Evolutionary conservation across 2,113 vertebrate genomes (phyloP).

Genomic region (Eclectus roratus): DNA sequence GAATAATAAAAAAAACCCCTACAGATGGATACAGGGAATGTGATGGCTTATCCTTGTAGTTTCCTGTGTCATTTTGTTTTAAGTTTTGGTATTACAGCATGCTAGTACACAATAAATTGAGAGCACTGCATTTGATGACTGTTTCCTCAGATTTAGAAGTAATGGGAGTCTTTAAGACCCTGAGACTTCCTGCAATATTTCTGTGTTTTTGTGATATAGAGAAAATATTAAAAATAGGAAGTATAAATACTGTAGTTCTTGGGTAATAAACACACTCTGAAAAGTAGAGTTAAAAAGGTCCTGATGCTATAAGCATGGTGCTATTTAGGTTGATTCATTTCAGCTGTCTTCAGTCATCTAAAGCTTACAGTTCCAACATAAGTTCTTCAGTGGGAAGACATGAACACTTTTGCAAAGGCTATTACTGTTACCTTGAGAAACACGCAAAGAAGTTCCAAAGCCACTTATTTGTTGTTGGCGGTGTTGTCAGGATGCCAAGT

Average conservation of each 20-base stretch:
- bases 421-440: neutral
- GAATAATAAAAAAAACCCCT: neutral
- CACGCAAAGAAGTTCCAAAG: neutral
- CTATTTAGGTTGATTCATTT: neutral
- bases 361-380: neutral
- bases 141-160: neutral
- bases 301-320: neutral
- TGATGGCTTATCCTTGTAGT: neutral
- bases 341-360: neutral
- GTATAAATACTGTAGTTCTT: neutral
- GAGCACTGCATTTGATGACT: neutral
- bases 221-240: neutral
- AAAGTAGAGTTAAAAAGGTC: neutral
- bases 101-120: neutral
- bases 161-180: neutral
- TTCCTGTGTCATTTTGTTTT: neutral
- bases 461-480: neutral
- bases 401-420: neutral
- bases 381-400: neutral
- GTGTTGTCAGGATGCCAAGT: neutral
- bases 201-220: neutral
- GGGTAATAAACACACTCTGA: neutral
- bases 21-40: neutral
- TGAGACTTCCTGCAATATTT: neutral
- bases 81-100: neutral